Conservation (phyloP, 2,797 vertebrate genomes). For the Falco berigora region DNA sequence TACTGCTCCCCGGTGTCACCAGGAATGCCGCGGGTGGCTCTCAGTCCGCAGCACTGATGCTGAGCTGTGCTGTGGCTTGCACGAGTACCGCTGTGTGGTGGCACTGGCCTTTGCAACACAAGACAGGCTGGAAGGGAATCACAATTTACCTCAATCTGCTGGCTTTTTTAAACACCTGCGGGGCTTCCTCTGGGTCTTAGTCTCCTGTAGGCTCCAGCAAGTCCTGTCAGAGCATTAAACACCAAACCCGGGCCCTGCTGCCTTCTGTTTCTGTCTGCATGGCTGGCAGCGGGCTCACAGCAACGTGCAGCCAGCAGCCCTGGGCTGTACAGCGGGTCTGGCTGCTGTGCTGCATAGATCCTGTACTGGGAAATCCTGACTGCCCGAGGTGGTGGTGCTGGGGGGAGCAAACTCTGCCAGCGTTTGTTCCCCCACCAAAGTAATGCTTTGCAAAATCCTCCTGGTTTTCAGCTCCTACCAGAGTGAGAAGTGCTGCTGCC, state of each 20-base stretch:
- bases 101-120: accelerated
- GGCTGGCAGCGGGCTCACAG: not conserved
- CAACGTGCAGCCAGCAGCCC: not conserved
- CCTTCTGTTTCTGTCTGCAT: accelerated
- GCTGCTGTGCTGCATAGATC: not conserved
- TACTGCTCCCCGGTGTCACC: not conserved
- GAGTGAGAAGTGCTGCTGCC: not conserved
- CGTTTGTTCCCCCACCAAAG: not conserved
- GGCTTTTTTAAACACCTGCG: not conserved
- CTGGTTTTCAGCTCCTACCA: not conserved
- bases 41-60: not conserved
- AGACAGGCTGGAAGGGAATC: not conserved
- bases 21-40: not conserved
- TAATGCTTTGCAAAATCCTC: not conserved
- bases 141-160: not conserved
- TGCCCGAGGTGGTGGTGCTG: not conserved
- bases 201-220: not conserved
- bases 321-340: too few relatives aligned
- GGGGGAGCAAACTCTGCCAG: not conserved
- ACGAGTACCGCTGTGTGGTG: not conserved
- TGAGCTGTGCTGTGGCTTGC: not conserved
- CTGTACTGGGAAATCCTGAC: not conserved
- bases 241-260: not conserved
- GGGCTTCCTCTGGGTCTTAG: not conserved
- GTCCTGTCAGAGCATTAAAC: not conserved